Conservation (phyloP, 2,888 invertebrate genomes). For the Phengaris alcon region DNA sequence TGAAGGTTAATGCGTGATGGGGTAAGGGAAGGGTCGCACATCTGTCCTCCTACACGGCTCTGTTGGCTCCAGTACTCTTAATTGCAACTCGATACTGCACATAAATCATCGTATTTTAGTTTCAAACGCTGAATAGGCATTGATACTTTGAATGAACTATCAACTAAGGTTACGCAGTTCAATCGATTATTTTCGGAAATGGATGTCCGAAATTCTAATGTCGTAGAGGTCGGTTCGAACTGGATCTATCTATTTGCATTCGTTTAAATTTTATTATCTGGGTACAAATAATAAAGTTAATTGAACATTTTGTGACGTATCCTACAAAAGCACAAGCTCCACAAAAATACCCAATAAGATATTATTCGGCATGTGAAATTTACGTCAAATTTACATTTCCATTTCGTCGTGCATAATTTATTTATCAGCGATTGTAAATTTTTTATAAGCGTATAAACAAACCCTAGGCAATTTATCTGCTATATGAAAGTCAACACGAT, state of each 20-base stretch:
- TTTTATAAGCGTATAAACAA: conserved; percentile 11
- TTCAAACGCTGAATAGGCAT: conserved; percentile 24
- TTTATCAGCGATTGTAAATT: conserved; percentile 10
- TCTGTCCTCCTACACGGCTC: conserved; percentile 68
- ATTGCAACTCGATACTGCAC: conserved; percentile 73
- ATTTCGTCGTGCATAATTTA: conserved; percentile 20
- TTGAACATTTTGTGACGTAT: neutral
- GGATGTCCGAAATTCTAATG: neutral
- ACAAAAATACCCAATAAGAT: neutral
- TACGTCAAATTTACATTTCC: conserved; percentile 26
- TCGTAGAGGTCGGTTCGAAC: neutral
- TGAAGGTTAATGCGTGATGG: conserved; percentile 62
- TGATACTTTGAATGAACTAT: neutral
- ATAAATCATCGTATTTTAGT: conserved; percentile 44
- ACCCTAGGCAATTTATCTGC: conserved; percentile 24
- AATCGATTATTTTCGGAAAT: neutral
- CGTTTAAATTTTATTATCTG: too few relatives aligned
- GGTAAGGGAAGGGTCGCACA: conserved; percentile 67
- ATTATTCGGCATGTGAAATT: conserved; percentile 2
- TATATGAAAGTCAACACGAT: conserved; percentile 30
- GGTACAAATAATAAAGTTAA: neutral
- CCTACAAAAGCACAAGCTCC: neutral
- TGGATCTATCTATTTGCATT: too few relatives aligned
- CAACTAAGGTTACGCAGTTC: neutral
- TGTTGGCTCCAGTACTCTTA: conserved; percentile 70